Percentiles rank a stretch among this genome's conserved stretches.
These are phyloP conservation scores for Cygnus atratus DNA, from an alignment of 2,113 vertebrate genomes.

Conservation along the genomic window DNA sequence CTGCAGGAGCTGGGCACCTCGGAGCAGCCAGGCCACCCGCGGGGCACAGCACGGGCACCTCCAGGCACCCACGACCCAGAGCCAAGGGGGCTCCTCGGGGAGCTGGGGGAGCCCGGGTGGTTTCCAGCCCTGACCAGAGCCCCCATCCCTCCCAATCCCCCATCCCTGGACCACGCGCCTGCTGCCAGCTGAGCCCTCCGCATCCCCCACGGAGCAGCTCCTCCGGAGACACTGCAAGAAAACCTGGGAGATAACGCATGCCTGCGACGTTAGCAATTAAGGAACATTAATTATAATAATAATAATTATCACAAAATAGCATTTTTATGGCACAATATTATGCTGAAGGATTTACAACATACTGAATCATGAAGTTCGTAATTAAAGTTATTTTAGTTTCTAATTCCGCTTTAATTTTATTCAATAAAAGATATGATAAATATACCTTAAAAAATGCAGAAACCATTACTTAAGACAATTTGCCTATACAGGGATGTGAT, in stretches of 20 bases:
- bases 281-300: conserved; percentile 75
- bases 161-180: neutral
- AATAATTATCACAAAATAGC: conserved; percentile 77
- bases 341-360: conserved; percentile 73
- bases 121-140: neutral
- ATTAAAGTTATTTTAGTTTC: conserved; percentile 76
- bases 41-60: neutral
- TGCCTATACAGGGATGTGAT: neutral
- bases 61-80: neutral
- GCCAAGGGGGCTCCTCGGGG: neutral
- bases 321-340: conserved; percentile 76
- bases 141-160: neutral
- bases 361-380: conserved; percentile 65
- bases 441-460: conserved; percentile 47
- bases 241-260: conserved; percentile 54
- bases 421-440: conserved; percentile 72
- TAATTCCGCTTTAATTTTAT: conserved; percentile 68
- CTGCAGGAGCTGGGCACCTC: neutral
- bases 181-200: neutral
- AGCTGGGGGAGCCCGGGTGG: fast-evolving
- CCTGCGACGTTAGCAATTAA: conserved; percentile 67
- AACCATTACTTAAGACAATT: conserved; percentile 53
- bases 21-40: neutral
- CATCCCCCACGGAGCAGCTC: neutral
- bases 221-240: conserved; percentile 14